phyloP scores from a whole-genome alignment of 2,888 invertebrate genomes.

The Phorcus lineatus region DNA sequence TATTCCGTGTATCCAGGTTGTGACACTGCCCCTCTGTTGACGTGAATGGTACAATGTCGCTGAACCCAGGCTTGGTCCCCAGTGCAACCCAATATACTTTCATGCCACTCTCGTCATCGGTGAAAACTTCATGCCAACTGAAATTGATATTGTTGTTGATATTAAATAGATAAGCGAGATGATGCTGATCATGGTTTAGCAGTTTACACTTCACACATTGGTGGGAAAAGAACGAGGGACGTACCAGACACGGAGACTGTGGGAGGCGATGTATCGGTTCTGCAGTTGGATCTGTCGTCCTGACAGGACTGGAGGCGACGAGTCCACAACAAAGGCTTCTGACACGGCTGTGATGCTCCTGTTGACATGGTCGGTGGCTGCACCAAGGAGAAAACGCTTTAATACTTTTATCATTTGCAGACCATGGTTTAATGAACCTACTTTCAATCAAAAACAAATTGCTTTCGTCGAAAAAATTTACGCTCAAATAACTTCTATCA shows the following conservation, averaged over 20 bases:
- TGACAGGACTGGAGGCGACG: slow-evolving; percentile 19
- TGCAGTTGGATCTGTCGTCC: background rate
- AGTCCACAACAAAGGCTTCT: slow-evolving; percentile 15
- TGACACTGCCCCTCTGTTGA: slow-evolving; percentile 12
- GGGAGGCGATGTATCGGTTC: slow-evolving; percentile 7
- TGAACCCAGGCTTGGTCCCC: slow-evolving; percentile 36
- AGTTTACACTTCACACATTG: too few relatives aligned
- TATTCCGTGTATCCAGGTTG: background rate
- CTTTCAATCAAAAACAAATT: too few relatives aligned
- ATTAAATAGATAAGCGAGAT: too few relatives aligned
- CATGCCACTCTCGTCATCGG: slow-evolving; percentile 35
- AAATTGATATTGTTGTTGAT: background rate
- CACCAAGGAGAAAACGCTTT: background rate
- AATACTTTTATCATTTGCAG: background rate
- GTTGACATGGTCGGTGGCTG: slow-evolving; percentile 28
- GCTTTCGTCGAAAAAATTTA: too few relatives aligned
- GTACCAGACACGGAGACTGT: background rate
- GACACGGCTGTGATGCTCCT: slow-evolving; percentile 14
- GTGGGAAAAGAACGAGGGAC: background rate
- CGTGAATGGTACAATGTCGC: slow-evolving; percentile 26
- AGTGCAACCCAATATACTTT: slow-evolving; percentile 27
- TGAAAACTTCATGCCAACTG: slow-evolving; percentile 37
- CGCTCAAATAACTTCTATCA: background rate
- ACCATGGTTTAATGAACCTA: background rate
- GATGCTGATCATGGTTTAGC: too few relatives aligned